Evolutionary conservation across 1,140 invertebrate species (phyloP).

Genomic region (Conopomorpha cramerella): DNA sequence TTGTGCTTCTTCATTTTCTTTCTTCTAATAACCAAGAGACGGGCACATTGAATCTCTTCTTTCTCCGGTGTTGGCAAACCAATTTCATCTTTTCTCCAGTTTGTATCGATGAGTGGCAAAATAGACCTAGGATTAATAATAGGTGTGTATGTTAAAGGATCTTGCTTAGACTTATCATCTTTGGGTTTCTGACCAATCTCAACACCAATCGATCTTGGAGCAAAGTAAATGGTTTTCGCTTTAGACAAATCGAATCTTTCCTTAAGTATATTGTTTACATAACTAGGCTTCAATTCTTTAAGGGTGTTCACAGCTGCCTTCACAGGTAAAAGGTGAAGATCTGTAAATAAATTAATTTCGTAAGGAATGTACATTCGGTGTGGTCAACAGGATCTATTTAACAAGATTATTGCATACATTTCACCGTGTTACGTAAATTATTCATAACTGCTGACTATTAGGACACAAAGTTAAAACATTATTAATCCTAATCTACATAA

Average conservation of each 20-base stretch:
- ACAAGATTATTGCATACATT: too few species aligned
- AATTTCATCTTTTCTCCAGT: slow-evolving; percentile 41
- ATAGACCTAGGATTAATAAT: slow-evolving; percentile 44
- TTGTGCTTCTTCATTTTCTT: slow-evolving; percentile 89
- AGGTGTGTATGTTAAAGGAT: slow-evolving; percentile 35
- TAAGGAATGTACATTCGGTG: too few species aligned
- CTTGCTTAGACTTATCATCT: slow-evolving; percentile 21
- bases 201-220: slow-evolving; percentile 24
- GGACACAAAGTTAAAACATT: too few species aligned
- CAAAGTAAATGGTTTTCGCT: slow-evolving; percentile 19
- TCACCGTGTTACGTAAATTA: too few species aligned
- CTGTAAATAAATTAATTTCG: slow-evolving; percentile 30
- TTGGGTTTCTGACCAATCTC: slow-evolving; percentile 27
- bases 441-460: too few species aligned
- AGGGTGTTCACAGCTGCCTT: slow-evolving; percentile 28
- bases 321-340: slow-evolving; percentile 32
- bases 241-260: slow-evolving; percentile 14
- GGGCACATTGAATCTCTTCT: slow-evolving; percentile 68
- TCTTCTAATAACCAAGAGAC: slow-evolving; percentile 76
- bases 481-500: too few species aligned
- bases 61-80: slow-evolving; percentile 28
- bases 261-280: background rate
- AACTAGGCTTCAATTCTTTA: slow-evolving; percentile 26
- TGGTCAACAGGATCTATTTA: too few species aligned
- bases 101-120: slow-evolving; percentile 36